Base-by-base conservation (phyloP, 2,888 invertebrate species). In the Scaptomyza caliginosa region DNA sequence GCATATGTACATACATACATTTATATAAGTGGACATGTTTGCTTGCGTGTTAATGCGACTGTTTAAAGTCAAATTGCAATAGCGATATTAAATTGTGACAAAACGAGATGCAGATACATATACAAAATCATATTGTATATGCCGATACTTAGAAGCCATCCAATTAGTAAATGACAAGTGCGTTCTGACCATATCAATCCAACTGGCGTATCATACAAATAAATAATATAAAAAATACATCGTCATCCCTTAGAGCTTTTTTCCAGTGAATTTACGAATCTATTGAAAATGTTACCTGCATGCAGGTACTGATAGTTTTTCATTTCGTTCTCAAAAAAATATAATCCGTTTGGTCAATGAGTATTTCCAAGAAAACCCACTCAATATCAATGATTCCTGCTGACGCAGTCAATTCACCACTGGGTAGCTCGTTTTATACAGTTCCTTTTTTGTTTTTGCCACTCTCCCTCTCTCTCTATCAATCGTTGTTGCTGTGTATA, bases 331-430 rank as follows among this genome's bases (percentile, higher is more conserved):
- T 38, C 19, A 13, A 28, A 21, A 26, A 48, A 13, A 50, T 70
- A 50, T 70, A 58, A 58, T 58, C 34, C 24, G 42, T 48, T 38
- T 17, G 46, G n/a, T 26, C 6, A 24, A 45, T 42, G 30, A 11
- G 8, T 26, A 52, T 48, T 68, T 59, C 45, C 38, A 49, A 45
- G 55, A 59, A 63, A 57, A 48, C 28, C n/a, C 4, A 30, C 17
- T 17, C 51, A 58, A 30, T 23, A 16, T 54, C 40, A 59, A 50
- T 60, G 34, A 69, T 65, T 54, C 36, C 26, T 69, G 65, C 56
- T 73, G 65, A 65, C 62, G 54, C 60, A 48, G 50, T 57, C 54
- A 62, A 80, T 73, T 80, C 49, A 45, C 59, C 64, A 84, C 57
- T 60, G 57, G 84, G 84, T 62, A 28, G 36, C 30, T 42, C 34